Evolutionary conservation across 2,888 invertebrate species (phyloP).

Genomic region (Lepidocyrtoides sp.): DNA sequence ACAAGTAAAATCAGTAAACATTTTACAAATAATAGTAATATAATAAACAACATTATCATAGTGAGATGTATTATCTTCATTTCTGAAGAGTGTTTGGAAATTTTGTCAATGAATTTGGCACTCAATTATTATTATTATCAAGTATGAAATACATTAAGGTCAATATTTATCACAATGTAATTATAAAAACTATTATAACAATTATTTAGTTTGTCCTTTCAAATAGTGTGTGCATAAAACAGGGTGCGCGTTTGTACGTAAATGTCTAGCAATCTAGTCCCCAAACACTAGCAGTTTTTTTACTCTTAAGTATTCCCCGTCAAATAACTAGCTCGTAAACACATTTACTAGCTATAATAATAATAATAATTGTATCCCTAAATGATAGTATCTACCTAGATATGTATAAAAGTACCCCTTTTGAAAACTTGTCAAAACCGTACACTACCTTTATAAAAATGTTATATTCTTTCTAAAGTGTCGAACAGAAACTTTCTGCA

Average conservation of each 20-base stretch:
- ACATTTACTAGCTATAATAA: no score
- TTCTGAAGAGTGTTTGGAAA: not conserved
- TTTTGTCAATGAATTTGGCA: conserved; percentile 33
- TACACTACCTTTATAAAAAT: not conserved
- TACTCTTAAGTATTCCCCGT: no score
- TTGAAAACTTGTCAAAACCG: conserved; percentile 9
- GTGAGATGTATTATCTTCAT: no score
- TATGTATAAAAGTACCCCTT: conserved; percentile 33
- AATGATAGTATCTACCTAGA: no score
- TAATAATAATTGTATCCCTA: no score
- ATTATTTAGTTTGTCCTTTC: not conserved
- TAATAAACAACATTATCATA: no score
- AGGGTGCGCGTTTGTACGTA: conserved; percentile 28
- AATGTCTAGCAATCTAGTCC: conserved; percentile 9
- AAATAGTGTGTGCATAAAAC: not conserved
- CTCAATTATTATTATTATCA: no score
- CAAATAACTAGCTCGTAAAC: no score
- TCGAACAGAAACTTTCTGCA: not conserved
- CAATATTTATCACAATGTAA: conserved; percentile 59
- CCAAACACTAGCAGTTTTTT: no score
- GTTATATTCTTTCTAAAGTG: not conserved
- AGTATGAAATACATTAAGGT: conserved; percentile 61
- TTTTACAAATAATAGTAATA: not conserved
- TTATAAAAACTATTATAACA: not conserved
- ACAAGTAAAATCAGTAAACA: not conserved